phyloP scores from a whole-genome alignment of 1,140 invertebrate species.

The Asobara japonica region DNA sequence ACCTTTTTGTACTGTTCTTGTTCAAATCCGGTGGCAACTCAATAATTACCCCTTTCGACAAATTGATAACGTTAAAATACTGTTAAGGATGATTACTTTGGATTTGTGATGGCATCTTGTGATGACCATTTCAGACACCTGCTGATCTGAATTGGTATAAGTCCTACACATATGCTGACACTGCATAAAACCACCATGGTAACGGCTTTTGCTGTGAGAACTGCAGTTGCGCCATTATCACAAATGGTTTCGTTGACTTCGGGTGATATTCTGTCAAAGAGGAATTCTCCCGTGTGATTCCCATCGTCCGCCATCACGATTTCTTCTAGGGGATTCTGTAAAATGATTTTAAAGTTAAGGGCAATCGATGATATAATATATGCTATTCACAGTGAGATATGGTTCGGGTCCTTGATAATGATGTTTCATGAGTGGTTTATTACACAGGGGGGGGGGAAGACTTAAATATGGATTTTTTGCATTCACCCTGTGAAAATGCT shows the following conservation, averaged over 20 bases:
- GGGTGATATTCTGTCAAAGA: neutral
- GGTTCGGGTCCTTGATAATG: too few relatives aligned
- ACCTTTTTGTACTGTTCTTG: too few relatives aligned
- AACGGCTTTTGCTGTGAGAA: slow-evolving; percentile 74
- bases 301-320: neutral
- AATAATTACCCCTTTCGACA: too few relatives aligned
- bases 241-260: neutral
- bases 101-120: slow-evolving; percentile 54
- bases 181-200: slow-evolving; percentile 77
- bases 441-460: too few relatives aligned
- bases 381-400: too few relatives aligned
- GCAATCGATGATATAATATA: too few relatives aligned
- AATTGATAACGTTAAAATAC: neutral
- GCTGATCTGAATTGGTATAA: slow-evolving; percentile 74
- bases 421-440: too few relatives aligned
- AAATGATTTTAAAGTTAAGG: too few relatives aligned
- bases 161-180: slow-evolving; percentile 76
- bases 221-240: slow-evolving; percentile 48
- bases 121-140: slow-evolving; percentile 72
- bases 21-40: too few relatives aligned
- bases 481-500: too few relatives aligned
- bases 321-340: neutral
- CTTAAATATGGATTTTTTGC: too few relatives aligned
- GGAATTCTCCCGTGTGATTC: neutral
- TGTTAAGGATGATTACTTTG: slow-evolving; percentile 50